These are phyloP conservation scores for Mormyrus iriodes DNA, from an alignment of 2,113 vertebrate species.

Conservation along the genomic window DNA sequence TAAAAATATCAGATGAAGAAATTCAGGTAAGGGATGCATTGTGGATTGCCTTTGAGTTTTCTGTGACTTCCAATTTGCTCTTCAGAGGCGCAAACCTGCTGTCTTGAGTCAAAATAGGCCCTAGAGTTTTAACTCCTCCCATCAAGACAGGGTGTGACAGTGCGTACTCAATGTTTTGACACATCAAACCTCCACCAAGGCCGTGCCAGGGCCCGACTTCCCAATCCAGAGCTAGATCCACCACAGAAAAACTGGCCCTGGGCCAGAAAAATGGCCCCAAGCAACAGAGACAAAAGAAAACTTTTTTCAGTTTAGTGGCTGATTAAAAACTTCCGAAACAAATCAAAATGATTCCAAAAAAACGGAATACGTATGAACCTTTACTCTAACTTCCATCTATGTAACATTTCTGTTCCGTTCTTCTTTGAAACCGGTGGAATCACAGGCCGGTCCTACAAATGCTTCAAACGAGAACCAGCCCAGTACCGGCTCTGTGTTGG, in stretches of 20 bases:
- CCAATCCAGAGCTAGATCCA: background rate
- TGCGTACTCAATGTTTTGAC: background rate
- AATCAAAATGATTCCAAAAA: too few species aligned
- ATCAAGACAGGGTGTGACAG: background rate
- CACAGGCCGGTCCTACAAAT: background rate
- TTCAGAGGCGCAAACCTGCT: background rate
- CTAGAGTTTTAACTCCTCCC: background rate
- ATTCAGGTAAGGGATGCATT: slow-evolving; percentile 56
- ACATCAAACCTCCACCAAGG: background rate
- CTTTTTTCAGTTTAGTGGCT: too few species aligned
- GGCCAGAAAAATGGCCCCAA: background rate
- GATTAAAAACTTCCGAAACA: too few species aligned
- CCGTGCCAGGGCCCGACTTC: background rate
- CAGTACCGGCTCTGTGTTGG: background rate
- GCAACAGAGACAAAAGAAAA: too few species aligned
- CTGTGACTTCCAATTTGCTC: background rate
- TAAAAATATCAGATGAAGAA: slow-evolving; percentile 65
- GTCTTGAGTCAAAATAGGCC: background rate
- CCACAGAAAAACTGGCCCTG: background rate
- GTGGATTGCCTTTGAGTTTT: background rate
- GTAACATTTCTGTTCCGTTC: background rate
- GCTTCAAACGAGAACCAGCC: background rate
- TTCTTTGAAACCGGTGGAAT: background rate
- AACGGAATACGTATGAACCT: background rate
- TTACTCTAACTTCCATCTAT: background rate